phyloP scores from a whole-genome alignment of 1,140 invertebrate genomes.

The Habropoda laboriosa region DNA sequence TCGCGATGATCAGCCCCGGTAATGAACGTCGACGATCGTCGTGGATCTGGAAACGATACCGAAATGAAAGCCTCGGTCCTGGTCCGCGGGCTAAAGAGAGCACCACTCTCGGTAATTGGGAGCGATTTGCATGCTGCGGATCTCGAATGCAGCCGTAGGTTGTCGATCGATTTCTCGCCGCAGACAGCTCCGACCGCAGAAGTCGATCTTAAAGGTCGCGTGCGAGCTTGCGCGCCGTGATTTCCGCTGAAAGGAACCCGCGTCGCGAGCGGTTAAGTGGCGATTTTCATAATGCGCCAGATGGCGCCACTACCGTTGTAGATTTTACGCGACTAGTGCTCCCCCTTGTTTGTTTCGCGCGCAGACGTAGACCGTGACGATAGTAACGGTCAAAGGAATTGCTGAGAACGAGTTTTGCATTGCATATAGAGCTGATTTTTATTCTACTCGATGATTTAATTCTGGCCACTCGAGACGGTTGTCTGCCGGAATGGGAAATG shows the following conservation, averaged over 20 bases:
- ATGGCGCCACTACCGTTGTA: neutral
- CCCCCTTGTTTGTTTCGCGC: too few relatives aligned
- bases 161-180: slow-evolving; percentile 52
- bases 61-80: slow-evolving; percentile 4
- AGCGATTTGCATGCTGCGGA: slow-evolving; percentile 58
- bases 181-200: neutral
- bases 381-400: neutral
- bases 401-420: slow-evolving; percentile 2
- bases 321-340: neutral
- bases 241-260: too few relatives aligned
- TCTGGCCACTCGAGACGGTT: neutral
- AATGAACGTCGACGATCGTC: slow-evolving; percentile 10
- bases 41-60: slow-evolving; percentile 19
- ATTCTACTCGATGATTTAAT: neutral
- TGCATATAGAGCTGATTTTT: neutral
- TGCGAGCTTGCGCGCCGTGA: too few relatives aligned
- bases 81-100: slow-evolving; percentile 40
- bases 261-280: neutral
- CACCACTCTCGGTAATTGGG: slow-evolving; percentile 61
- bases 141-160: slow-evolving; percentile 46
- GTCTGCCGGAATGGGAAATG: neutral
- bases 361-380: too few relatives aligned
- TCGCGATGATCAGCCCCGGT: neutral
- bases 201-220: neutral
- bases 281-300: neutral